Evolutionary conservation across 2,888 invertebrate genomes (phyloP).

Genomic region (Lathronympha strigana): DNA sequence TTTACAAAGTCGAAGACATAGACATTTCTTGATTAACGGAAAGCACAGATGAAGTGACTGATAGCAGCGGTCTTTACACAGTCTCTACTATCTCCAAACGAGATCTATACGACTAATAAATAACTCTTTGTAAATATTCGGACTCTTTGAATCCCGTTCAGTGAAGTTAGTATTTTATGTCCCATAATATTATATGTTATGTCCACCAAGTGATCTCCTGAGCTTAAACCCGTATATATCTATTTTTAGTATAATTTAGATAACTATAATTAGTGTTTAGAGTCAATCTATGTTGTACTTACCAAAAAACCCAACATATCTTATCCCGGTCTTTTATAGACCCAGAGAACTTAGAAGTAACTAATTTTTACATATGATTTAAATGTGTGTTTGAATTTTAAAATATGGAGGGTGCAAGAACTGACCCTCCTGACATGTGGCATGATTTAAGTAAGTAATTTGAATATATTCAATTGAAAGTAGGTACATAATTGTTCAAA

Average conservation of each 20-base stretch:
- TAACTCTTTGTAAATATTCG: constrained; percentile 16
- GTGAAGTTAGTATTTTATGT: constrained; percentile 23
- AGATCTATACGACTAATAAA: constrained; percentile 67
- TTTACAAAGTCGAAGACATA: constrained; percentile 72
- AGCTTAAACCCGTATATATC: constrained; percentile 35
- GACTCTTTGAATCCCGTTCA: constrained; percentile 10
- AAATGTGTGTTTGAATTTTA: background rate
- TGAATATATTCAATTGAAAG: background rate
- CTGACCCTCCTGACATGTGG: background rate
- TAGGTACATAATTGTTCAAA: background rate
- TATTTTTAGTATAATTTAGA: constrained; percentile 30
- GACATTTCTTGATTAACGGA: constrained; percentile 82
- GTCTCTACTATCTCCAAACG: constrained; percentile 72
- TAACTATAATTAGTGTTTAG: constrained; percentile 2
- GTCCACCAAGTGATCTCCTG: constrained; percentile 38
- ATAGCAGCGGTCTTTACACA: constrained; percentile 75
- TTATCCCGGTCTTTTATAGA: constrained; percentile 1
- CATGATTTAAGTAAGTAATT: background rate
- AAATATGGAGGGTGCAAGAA: background rate
- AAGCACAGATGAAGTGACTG: constrained; percentile 79
- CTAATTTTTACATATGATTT: background rate
- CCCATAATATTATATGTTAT: constrained; percentile 10
- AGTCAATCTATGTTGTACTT: constrained; percentile 20
- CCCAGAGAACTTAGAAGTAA: background rate
- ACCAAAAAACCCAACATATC: constrained; percentile 26